These are phyloP conservation scores for Amazona vittata DNA, from an alignment of 2,113 vertebrate species.

Conservation along the genomic window DNA sequence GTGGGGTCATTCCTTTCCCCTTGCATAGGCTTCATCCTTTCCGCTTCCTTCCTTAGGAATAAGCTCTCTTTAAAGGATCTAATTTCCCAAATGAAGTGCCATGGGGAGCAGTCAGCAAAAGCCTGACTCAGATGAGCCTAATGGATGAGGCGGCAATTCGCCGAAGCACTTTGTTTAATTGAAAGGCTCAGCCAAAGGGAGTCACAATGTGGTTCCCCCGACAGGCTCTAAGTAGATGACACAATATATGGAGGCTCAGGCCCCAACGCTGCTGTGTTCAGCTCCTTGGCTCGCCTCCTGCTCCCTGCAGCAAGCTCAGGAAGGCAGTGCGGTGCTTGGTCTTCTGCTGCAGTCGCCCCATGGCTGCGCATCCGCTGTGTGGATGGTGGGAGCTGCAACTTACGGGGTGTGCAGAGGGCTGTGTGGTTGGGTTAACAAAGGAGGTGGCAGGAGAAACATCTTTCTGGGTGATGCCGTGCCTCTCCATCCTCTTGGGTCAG, in stretches of 20 bases:
- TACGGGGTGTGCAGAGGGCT: accelerated
- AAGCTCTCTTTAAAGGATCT: not conserved
- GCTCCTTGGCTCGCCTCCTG: conserved; percentile 23
- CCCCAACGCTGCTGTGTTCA: not conserved
- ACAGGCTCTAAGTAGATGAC: not conserved
- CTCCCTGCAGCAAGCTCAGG: conserved; percentile 41
- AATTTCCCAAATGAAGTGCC: conserved; percentile 13
- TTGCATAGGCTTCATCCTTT: not conserved
- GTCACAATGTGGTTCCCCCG: not conserved
- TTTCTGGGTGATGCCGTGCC: not conserved
- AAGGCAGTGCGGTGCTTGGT: not conserved
- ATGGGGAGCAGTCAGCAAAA: not conserved
- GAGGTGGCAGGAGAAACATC: not conserved
- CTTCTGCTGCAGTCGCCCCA: not conserved
- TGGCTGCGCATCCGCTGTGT: accelerated
- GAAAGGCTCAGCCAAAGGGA: conserved; percentile 39
- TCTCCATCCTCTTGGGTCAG: not conserved
- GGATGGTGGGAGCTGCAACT: not conserved
- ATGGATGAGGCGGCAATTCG: conserved; percentile 46
- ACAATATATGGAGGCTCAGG: not conserved
- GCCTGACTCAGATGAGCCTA: conserved; percentile 48
- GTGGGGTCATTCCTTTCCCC: not conserved
- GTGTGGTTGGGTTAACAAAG: not conserved
- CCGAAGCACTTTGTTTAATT: conserved; percentile 66
- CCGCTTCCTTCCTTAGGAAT: not conserved